Evolutionary conservation across 2,888 invertebrate species (phyloP).

Genomic region (Altica lythri): DNA sequence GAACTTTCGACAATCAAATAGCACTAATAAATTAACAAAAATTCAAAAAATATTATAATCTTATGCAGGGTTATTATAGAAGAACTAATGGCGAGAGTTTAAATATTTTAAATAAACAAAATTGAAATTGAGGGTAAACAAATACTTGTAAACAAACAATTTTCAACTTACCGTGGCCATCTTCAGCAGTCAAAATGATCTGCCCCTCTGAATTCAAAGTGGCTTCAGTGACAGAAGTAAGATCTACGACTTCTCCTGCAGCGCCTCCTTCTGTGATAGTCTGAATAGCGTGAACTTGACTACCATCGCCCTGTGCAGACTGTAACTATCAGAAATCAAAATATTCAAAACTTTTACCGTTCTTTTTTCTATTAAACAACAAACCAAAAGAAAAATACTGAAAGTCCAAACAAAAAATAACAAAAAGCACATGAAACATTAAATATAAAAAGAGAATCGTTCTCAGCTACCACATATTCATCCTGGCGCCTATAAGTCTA

Average conservation of each 20-base stretch:
- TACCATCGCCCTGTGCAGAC: constrained; percentile 65
- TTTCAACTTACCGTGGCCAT: constrained; percentile 77
- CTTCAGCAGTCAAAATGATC: constrained; percentile 92
- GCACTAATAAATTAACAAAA: too few relatives aligned
- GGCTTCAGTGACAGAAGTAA: constrained; percentile 88
- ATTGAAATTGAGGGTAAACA: too few relatives aligned
- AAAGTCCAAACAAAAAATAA: constrained; percentile 9
- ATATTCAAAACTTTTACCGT: constrained; percentile 19
- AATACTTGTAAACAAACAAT: too few relatives aligned
- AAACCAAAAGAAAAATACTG: constrained; percentile 30
- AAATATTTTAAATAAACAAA: too few relatives aligned
- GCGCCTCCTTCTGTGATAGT: constrained; percentile 77
- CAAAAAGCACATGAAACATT: too few relatives aligned
- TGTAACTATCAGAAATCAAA: constrained; percentile 61
- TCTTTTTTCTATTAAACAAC: constrained; percentile 23
- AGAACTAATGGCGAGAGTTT: too few relatives aligned
- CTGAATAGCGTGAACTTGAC: constrained; percentile 69
- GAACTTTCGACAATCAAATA: too few relatives aligned
- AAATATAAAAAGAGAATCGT: too few relatives aligned
- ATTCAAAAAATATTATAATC: too few relatives aligned
- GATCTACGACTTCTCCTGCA: constrained; percentile 82
- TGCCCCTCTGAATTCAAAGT: constrained; percentile 91
- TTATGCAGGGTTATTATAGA: too few relatives aligned
- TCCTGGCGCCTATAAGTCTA: too few relatives aligned
- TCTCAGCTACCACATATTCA: too few relatives aligned